phyloP scores from a whole-genome alignment of 1,140 invertebrate genomes.

The Calycopis cecrops region DNA sequence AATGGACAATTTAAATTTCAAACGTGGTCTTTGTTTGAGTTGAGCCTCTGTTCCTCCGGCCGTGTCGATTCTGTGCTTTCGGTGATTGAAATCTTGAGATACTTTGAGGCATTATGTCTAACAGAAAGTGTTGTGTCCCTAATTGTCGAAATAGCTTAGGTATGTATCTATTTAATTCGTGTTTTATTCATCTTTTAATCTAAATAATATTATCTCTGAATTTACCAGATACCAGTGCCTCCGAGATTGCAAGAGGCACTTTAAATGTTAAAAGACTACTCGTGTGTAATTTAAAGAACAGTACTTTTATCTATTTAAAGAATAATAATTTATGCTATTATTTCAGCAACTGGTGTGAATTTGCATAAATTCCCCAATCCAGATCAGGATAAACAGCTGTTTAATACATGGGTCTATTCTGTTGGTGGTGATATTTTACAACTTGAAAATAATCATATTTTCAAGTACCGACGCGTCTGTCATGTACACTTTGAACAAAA shows the following conservation, averaged over 20 bases:
- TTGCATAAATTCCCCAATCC: conserved; percentile 31
- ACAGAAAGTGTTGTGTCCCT: conserved; percentile 16
- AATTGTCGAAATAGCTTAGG: conserved; percentile 12
- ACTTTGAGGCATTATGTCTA: background rate
- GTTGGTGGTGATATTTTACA: conserved; percentile 29
- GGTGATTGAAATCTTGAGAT: conserved; percentile 6
- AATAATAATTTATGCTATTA: background rate
- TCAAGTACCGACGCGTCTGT: conserved; percentile 29
- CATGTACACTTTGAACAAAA: conserved; percentile 30
- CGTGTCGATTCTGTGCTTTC: conserved; percentile 6
- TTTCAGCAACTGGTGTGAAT: conserved; percentile 11
- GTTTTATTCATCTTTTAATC: conserved; percentile 1
- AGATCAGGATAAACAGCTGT: conserved; percentile 20
- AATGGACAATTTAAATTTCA: no score
- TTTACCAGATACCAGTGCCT: no score
- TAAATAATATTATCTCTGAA: conserved; percentile 6
- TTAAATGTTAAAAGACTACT: no score
- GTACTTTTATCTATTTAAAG: no score
- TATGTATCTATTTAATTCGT: conserved; percentile 7
- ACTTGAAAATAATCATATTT: conserved; percentile 24
- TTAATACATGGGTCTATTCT: conserved; percentile 24
- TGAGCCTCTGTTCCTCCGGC: conserved; percentile 7
- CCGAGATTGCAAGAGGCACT: no score
- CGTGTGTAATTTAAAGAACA: no score
- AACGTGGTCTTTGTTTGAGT: no score